phyloP scores from a whole-genome alignment of 2,113 vertebrate genomes.

The Oreochromis spilurus region DNA sequence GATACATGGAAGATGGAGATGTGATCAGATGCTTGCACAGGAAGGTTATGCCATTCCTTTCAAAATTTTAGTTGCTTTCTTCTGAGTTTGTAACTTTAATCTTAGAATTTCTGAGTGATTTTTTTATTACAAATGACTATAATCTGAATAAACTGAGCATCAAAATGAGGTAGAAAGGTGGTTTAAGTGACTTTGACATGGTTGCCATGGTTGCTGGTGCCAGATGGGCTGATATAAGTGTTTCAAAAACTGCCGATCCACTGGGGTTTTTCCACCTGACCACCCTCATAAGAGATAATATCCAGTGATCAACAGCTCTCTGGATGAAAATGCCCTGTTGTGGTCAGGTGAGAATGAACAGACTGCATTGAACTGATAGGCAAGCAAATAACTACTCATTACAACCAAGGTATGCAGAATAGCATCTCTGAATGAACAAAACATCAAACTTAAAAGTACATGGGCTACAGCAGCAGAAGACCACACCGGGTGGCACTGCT shows the following conservation, averaged over 20 bases:
- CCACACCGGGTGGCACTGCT: not conserved
- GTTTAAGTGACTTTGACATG: not conserved
- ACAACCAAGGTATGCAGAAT: not conserved
- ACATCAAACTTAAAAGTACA: not conserved
- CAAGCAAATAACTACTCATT: not conserved
- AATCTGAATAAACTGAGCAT: not conserved
- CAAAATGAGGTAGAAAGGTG: not conserved
- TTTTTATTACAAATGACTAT: not conserved
- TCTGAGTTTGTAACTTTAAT: not conserved
- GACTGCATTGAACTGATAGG: not conserved
- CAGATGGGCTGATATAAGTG: not conserved
- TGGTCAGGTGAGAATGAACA: not conserved
- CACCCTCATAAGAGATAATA: not conserved
- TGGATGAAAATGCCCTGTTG: not conserved
- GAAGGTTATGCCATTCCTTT: not conserved
- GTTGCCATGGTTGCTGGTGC: not conserved
- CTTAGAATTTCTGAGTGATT: not conserved
- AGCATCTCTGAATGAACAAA: not conserved
- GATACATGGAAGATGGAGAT: not conserved
- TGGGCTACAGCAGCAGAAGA: not conserved
- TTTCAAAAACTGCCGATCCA: not conserved
- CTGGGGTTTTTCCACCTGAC: not conserved
- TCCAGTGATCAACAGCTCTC: not conserved
- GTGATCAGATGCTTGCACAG: not conserved
- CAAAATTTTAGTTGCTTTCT: not conserved